Conservation (phyloP, 2,888 invertebrate genomes). For the Eupsilia transversa region DNA sequence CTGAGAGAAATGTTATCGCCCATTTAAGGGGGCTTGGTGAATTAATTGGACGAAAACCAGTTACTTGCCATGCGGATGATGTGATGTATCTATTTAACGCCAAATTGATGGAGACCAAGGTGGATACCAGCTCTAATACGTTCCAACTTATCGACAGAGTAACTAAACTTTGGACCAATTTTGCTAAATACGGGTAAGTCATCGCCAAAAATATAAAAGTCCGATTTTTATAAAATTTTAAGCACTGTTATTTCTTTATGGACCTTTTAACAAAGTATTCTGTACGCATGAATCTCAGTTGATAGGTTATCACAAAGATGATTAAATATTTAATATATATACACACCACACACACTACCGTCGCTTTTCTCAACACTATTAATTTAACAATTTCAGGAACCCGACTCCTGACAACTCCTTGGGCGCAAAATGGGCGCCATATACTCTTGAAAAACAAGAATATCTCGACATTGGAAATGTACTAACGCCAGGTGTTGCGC, state of each 20-base stretch:
- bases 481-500: slow-evolving; percentile 56
- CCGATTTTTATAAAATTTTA: background rate
- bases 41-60: slow-evolving; percentile 47
- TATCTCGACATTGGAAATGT: slow-evolving; percentile 73
- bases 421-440: slow-evolving; percentile 67
- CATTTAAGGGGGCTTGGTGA: slow-evolving; percentile 51
- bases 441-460: slow-evolving; percentile 63
- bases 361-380: background rate
- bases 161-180: slow-evolving; percentile 75
- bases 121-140: slow-evolving; percentile 58
- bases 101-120: slow-evolving; percentile 49
- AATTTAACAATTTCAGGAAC: slow-evolving; percentile 65
- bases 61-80: slow-evolving; percentile 73
- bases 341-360: too few species aligned
- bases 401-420: slow-evolving; percentile 70
- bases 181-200: slow-evolving; percentile 77
- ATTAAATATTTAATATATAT: too few species aligned
- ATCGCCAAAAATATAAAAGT: background rate
- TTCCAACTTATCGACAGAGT: slow-evolving; percentile 70
- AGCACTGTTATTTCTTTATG: background rate
- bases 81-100: slow-evolving; percentile 70
- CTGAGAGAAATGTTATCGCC: slow-evolving; percentile 69
- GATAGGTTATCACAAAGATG: too few species aligned
- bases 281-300: too few species aligned
- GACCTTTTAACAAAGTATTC: background rate